Evolutionary conservation across 2,797 vertebrate species (phyloP).

Genomic region (Lophius americanus): DNA sequence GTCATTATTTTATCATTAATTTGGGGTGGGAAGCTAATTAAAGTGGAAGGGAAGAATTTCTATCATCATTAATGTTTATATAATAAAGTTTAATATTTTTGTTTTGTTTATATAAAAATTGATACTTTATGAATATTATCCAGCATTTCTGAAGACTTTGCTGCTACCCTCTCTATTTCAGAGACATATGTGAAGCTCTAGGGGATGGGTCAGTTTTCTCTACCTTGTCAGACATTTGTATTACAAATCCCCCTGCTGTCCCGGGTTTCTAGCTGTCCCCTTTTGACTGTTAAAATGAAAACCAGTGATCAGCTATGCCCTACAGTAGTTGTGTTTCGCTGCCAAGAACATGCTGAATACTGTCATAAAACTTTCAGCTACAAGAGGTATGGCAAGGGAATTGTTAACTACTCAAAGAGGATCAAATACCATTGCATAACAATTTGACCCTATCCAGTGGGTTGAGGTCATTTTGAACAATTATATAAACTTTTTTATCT

Average conservation of each 20-base stretch:
- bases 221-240: background rate
- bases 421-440: conserved; percentile 2
- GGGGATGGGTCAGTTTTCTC: background rate
- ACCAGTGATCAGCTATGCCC: conserved; percentile 13
- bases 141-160: background rate
- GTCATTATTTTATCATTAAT: background rate
- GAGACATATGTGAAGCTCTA: conserved; percentile 4
- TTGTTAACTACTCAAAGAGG: conserved; percentile 24
- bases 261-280: background rate
- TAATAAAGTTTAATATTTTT: too few relatives aligned
- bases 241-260: background rate
- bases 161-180: too few relatives aligned
- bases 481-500: conserved; percentile 5
- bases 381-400: conserved; percentile 13
- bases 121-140: conserved; percentile 2
- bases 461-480: background rate
- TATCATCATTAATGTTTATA: background rate
- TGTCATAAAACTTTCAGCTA: too few relatives aligned
- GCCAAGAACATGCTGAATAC: conserved; percentile 12
- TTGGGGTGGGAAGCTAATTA: background rate
- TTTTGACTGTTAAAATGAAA: conserved; percentile 18
- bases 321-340: conserved; percentile 16
- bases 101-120: too few relatives aligned
- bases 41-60: background rate
- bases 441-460: background rate